Conservation (phyloP, 2,797 vertebrate species). For the Luscinia megarhynchos region DNA sequence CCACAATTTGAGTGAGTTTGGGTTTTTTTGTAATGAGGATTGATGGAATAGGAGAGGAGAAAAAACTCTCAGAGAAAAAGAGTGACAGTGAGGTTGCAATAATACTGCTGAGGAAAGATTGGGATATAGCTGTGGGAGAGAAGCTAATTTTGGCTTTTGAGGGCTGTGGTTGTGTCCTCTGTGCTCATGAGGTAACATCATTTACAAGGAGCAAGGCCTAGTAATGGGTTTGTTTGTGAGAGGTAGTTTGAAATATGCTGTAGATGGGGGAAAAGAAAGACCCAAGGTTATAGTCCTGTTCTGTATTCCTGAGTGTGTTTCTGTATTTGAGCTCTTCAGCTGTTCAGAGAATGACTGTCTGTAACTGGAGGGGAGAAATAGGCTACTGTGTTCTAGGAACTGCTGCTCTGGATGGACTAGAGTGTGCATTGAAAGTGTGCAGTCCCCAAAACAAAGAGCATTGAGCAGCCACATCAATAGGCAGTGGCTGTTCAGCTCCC, state of each 20-base stretch:
- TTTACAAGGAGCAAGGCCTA: neutral
- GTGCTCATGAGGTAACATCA: neutral
- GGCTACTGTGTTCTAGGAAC: slow-evolving; percentile 40
- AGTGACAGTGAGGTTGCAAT: neutral
- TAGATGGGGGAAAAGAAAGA: neutral
- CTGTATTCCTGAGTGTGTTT: neutral
- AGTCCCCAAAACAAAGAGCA: slow-evolving; percentile 39
- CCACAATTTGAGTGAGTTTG: neutral
- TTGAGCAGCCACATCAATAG: neutral
- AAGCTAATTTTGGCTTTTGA: neutral
- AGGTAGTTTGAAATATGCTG: neutral
- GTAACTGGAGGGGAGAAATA: slow-evolving; percentile 22
- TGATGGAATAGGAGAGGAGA: neutral
- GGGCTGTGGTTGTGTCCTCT: neutral
- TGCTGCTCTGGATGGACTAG: slow-evolving; percentile 4
- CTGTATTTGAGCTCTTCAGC: neutral
- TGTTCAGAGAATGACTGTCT: neutral
- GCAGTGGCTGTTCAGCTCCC: neutral
- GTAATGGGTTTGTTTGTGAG: neutral
- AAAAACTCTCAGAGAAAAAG: neutral
- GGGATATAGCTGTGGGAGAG: neutral
- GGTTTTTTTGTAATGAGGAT: neutral
- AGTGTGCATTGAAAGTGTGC: neutral
- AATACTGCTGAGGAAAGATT: neutral
- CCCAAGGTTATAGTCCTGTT: neutral